These are phyloP conservation scores for Phalacrocorax aristotelis DNA, from an alignment of 2,113 vertebrate genomes.

Conservation along the genomic window DNA sequence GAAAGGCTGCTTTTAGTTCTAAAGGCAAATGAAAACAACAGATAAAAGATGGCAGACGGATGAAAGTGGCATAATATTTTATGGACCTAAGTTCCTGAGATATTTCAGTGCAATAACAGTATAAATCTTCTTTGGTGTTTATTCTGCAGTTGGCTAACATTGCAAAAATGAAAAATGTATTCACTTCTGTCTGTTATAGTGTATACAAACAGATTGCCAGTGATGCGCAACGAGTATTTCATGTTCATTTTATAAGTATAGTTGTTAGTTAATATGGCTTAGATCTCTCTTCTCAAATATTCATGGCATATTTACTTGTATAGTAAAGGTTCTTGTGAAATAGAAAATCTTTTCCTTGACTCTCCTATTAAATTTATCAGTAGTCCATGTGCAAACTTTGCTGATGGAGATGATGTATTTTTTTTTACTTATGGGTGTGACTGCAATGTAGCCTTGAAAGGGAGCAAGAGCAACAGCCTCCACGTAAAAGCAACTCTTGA, in stretches of 20 bases:
- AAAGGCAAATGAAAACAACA: constrained; percentile 25
- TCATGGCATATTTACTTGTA: background rate
- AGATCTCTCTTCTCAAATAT: background rate
- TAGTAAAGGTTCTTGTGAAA: background rate
- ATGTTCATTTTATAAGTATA: background rate
- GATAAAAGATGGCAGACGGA: background rate
- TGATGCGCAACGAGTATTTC: background rate
- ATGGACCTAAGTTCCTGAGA: background rate
- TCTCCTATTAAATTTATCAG: background rate
- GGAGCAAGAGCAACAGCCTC: background rate
- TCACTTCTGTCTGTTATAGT: background rate
- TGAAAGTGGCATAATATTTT: background rate
- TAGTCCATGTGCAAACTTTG: background rate
- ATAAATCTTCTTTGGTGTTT: constrained; percentile 3
- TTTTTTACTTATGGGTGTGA: background rate
- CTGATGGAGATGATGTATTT: background rate
- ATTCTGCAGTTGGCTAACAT: background rate
- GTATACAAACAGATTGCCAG: background rate
- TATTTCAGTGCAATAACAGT: background rate
- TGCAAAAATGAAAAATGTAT: constrained; percentile 2
- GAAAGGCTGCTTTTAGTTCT: background rate
- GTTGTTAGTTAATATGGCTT: background rate
- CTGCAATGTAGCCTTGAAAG: background rate
- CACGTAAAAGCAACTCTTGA: background rate
- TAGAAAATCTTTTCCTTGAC: background rate